Base-by-base conservation (phyloP, 2,113 vertebrate species). In the Hydropotes inermis region DNA sequence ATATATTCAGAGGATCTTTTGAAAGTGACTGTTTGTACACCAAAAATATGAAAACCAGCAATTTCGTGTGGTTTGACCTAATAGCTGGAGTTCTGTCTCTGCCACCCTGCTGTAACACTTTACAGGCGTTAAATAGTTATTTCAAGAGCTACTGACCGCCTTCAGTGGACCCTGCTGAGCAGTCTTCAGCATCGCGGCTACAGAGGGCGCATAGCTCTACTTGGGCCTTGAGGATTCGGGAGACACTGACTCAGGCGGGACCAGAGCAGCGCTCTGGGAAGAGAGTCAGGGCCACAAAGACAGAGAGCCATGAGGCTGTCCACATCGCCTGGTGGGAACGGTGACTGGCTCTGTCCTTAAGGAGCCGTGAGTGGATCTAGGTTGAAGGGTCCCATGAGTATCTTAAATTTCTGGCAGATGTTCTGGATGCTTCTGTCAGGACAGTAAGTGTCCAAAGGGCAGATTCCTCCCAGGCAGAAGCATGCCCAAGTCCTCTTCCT, bases 241-340 rank as follows among this genome's bases (percentile, higher is more conserved):
- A 12, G 78, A 52, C 47, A 17, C 76, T 21, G 78, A 12, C 17
- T 13, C 28, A 1, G 17, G 17, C 0, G 30, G 30, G 30, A n/a
- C 47, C 30, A 4, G 78, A n/a, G 47, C 17, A n/a, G 79, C 11
- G 30, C 23, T 5, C 79, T 10, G 19, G 6, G 47, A 12, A 21
- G 47, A n/a, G 45, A 19, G 47, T 82, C 47, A n/a, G 79, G 79
- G 50, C 19, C 3, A 0, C 6, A 7, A 7, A 43, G 5, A 2
- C 10, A 6, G 30, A 52, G 30, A 8, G 79, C 79, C 27, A 0
- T 5, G 11, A n/a, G 17, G 47, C 10, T 4, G 79, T 13, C 2
- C 9, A 2, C 0, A 6, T 10, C 3, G 3, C 78, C 15, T 13
- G 47, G 17, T 11, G 17, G n/a, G 47, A 33, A 5, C 2, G 28